phyloP scores from a whole-genome alignment of 1,140 invertebrate species.

The Tenebrio molitor region DNA sequence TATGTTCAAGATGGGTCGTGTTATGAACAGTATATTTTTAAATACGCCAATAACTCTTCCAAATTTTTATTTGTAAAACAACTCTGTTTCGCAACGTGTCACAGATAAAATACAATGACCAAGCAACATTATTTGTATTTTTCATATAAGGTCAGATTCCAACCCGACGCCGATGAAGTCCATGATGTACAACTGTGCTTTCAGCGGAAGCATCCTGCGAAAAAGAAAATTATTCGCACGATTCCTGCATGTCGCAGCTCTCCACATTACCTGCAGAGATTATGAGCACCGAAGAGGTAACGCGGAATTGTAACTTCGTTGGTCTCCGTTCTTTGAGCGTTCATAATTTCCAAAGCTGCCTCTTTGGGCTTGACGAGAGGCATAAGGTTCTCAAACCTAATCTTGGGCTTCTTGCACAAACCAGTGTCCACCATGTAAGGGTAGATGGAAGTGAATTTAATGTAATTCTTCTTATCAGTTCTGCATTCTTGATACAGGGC shows the following conservation, averaged over 20 bases:
- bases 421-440: constrained; percentile 90
- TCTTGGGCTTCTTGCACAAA: constrained; percentile 83
- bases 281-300: background rate
- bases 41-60: background rate
- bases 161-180: constrained; percentile 33
- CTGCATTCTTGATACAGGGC: constrained; percentile 79
- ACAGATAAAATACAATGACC: no score
- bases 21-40: background rate
- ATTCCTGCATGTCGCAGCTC: no score
- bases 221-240: background rate
- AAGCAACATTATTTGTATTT: background rate
- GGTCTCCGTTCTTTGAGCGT: constrained; percentile 54
- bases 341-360: constrained; percentile 73
- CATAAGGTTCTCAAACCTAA: constrained; percentile 78
- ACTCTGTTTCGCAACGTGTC: background rate
- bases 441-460: constrained; percentile 85
- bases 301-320: constrained; percentile 13
- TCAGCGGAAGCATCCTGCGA: constrained; percentile 2
- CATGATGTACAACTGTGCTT: constrained; percentile 8
- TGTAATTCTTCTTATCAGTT: constrained; percentile 70
- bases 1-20: no score
- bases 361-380: constrained; percentile 74
- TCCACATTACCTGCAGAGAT: background rate
- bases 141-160: constrained; percentile 25
- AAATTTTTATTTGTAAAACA: background rate